Evolutionary conservation across 1,140 invertebrate genomes (phyloP).

Genomic region (Pogonognathellus flavescens): DNA sequence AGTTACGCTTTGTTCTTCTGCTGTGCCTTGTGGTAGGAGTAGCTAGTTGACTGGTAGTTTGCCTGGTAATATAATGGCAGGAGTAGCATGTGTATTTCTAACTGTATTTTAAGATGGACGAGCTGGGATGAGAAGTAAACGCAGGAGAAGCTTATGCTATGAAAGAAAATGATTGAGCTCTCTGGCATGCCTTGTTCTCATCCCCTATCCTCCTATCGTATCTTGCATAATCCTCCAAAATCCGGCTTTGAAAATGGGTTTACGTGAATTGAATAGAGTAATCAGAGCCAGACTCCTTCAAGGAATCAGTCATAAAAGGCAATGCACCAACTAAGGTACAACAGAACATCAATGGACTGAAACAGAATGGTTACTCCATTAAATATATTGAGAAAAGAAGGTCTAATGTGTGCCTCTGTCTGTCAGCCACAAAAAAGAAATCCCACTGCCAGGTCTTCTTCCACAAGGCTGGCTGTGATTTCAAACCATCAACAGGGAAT

Average conservation of each 20-base stretch:
- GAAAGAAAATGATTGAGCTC: constrained; percentile 39
- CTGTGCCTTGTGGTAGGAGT: neutral
- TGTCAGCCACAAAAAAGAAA: too few relatives aligned
- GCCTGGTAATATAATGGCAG: too few relatives aligned
- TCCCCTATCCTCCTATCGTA: constrained; percentile 47
- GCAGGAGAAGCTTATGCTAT: constrained; percentile 14
- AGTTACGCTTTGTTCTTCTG: neutral
- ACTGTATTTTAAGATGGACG: constrained; percentile 1
- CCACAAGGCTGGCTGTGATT: too few relatives aligned
- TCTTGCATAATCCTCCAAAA: constrained; percentile 57
- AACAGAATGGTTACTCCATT: neutral
- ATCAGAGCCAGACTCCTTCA: constrained; percentile 10
- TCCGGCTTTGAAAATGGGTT: constrained; percentile 61
- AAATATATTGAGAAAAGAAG: too few relatives aligned
- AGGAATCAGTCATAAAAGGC: constrained; percentile 1
- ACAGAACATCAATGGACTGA: neutral
- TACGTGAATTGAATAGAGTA: constrained; percentile 54
- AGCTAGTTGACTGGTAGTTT: neutral
- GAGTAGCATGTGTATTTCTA: neutral
- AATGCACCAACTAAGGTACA: constrained; percentile 1
- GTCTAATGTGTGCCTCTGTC: too few relatives aligned
- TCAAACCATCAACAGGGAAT: too few relatives aligned
- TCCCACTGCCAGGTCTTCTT: too few relatives aligned
- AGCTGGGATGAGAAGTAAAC: constrained; percentile 23
- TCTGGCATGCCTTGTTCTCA: constrained; percentile 45